These are phyloP conservation scores for Anolis sagrei DNA, from an alignment of 2,113 vertebrate genomes.

Conservation along the genomic window DNA sequence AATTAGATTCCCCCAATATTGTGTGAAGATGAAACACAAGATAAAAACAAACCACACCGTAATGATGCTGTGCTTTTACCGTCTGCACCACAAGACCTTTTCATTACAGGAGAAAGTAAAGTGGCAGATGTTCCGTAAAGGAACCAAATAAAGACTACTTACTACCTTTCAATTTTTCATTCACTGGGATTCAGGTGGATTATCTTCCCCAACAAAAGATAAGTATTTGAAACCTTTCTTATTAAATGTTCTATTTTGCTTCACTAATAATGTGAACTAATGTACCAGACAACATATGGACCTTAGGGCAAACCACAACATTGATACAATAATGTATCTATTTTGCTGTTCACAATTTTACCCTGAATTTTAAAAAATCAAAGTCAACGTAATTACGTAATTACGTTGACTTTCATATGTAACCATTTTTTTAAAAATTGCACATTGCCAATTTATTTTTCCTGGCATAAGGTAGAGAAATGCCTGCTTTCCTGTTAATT, in stretches of 20 bases:
- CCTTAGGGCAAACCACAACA: not conserved
- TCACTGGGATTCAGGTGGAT: constrained; percentile 71
- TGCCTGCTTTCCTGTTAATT: not conserved
- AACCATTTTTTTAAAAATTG: too few relatives aligned
- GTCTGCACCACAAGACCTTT: not conserved
- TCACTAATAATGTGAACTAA: constrained; percentile 35
- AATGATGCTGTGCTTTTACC: not conserved
- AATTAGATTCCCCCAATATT: constrained; percentile 24
- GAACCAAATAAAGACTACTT: constrained; percentile 51
- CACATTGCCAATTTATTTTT: not conserved
- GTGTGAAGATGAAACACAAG: not conserved
- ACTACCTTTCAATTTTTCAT: constrained; percentile 69
- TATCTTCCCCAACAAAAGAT: constrained; percentile 64
- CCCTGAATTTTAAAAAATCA: not conserved
- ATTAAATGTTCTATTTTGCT: constrained; percentile 24
- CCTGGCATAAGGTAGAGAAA: not conserved
- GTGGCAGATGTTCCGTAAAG: constrained; percentile 64
- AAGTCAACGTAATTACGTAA: too few relatives aligned
- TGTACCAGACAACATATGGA: constrained; percentile 9
- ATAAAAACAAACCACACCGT: not conserved
- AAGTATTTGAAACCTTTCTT: constrained; percentile 46
- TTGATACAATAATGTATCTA: not conserved
- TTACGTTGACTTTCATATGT: too few relatives aligned
- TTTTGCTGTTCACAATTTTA: not conserved
- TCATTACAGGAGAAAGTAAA: constrained; percentile 41